A percentile compares a stretch with the other conserved stretches of the same genome.
Evolutionary conservation across 1,140 invertebrate genomes (phyloP).

Genomic region (Drosophila triauraria): DNA sequence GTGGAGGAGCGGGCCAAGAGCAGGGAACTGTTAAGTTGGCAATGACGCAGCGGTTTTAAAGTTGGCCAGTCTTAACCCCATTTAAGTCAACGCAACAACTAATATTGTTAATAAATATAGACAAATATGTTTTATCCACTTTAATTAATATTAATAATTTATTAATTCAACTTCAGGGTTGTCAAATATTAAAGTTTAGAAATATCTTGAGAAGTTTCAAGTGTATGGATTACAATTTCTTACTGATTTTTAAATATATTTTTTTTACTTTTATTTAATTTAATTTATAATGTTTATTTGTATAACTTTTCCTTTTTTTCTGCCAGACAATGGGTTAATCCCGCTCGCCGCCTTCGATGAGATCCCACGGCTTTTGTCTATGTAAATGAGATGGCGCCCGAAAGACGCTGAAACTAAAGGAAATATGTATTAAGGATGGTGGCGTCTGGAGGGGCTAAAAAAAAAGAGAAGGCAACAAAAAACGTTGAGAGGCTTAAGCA

Average conservation of each 20-base stretch:
- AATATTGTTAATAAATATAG: too few species aligned
- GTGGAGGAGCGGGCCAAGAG: background rate
- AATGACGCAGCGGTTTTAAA: slow-evolving; percentile 51
- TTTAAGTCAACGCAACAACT: too few species aligned
- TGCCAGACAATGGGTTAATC: slow-evolving; percentile 27
- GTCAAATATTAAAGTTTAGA: too few species aligned
- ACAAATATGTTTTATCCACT: too few species aligned
- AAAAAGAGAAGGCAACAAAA: background rate
- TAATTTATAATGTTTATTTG: too few species aligned
- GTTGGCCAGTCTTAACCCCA: slow-evolving; percentile 26
- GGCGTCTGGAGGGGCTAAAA: background rate
- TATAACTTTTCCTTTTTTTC: too few species aligned
- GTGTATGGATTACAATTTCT: background rate
- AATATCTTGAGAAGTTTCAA: background rate
- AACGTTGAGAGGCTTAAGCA: slow-evolving; percentile 35
- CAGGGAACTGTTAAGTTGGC: slow-evolving; percentile 27
- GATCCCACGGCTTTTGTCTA: slow-evolving; percentile 57
- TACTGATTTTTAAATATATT: background rate
- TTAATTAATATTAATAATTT: too few species aligned
- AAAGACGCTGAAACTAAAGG: slow-evolving; percentile 47
- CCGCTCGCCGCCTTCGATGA: background rate
- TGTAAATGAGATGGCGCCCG: slow-evolving; percentile 66
- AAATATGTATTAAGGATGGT: background rate
- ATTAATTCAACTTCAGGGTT: too few species aligned
- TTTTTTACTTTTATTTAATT: too few species aligned